Evolutionary conservation across 2,113 vertebrate genomes (phyloP).

Genomic region (Jacana jacana): DNA sequence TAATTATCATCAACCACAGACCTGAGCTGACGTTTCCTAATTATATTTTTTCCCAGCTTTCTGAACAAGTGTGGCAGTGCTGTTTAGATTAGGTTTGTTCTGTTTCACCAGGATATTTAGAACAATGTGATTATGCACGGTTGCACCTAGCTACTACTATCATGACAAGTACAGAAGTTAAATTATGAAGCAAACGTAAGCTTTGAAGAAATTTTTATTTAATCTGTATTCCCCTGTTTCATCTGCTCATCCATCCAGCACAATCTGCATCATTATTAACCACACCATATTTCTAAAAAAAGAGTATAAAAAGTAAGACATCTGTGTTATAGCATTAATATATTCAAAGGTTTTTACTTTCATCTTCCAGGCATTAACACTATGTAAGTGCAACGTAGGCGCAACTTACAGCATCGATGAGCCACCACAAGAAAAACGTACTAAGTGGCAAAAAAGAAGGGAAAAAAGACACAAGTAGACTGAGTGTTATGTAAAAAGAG

Average conservation of each 20-base stretch:
- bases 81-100: slow-evolving; percentile 58
- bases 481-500: slow-evolving; percentile 65
- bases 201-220: slow-evolving; percentile 85
- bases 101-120: slow-evolving; percentile 59
- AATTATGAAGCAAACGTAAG: slow-evolving; percentile 83
- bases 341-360: slow-evolving; percentile 87
- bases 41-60: slow-evolving; percentile 23
- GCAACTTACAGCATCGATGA: slow-evolving; percentile 66
- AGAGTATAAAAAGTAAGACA: slow-evolving; percentile 82
- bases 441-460: slow-evolving; percentile 22
- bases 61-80: slow-evolving; percentile 17
- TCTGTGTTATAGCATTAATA: slow-evolving; percentile 86
- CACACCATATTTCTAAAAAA: slow-evolving; percentile 78
- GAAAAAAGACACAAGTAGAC: neutral
- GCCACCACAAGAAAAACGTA: slow-evolving; percentile 56
- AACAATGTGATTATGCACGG: slow-evolving; percentile 72
- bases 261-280: slow-evolving; percentile 87
- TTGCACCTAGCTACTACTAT: slow-evolving; percentile 71
- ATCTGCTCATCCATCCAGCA: slow-evolving; percentile 81
- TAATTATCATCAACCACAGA: neutral
- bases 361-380: slow-evolving; percentile 82
- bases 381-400: slow-evolving; percentile 74
- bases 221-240: slow-evolving; percentile 86
- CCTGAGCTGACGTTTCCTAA: neutral
- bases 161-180: slow-evolving; percentile 80